A percentile compares a stretch with the other conserved stretches of the same genome.
These are phyloP conservation scores for Eulithis prunata DNA, from an alignment of 2,888 invertebrate species.

Conservation along the genomic window DNA sequence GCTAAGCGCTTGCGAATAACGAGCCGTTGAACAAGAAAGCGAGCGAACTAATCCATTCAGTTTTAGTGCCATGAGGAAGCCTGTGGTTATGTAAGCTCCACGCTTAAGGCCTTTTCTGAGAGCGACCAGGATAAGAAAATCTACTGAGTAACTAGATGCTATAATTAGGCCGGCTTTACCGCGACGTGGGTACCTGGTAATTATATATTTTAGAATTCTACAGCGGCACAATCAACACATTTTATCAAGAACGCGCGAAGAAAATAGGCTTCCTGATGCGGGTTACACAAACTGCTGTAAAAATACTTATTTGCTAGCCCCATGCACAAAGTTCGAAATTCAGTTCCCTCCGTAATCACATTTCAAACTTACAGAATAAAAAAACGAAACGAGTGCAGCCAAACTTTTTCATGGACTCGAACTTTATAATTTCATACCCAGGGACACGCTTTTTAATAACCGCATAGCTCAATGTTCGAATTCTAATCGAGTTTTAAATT, in stretches of 20 bases:
- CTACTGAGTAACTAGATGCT: no score
- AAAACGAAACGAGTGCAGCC: conserved; percentile 47
- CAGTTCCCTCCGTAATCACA: conserved; percentile 42
- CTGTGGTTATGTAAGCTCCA: no score
- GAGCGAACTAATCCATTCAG: conserved; percentile 35
- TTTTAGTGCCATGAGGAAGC: conserved; percentile 29
- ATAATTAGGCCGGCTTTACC: no score
- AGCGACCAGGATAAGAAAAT: no score
- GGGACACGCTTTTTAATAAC: conserved; percentile 74
- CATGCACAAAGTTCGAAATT: conserved; percentile 16
- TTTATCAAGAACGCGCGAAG: no score
- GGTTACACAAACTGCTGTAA: no score
- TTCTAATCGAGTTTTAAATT: conserved; percentile 84
- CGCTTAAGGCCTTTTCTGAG: no score
- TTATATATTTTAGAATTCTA: no score
- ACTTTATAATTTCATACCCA: conserved; percentile 52
- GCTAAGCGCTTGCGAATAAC: conserved; percentile 50
- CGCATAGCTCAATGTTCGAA: conserved; percentile 74
- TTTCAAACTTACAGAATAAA: conserved; percentile 44
- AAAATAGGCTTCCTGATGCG: no score
- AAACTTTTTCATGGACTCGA: conserved; percentile 50
- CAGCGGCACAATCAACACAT: no score
- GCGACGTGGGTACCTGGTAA: no score
- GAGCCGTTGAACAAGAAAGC: conserved; percentile 42
- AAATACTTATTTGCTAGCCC: neutral